Base-by-base conservation (phyloP, 2,888 invertebrate species). In the Syrista parreyssii region DNA sequence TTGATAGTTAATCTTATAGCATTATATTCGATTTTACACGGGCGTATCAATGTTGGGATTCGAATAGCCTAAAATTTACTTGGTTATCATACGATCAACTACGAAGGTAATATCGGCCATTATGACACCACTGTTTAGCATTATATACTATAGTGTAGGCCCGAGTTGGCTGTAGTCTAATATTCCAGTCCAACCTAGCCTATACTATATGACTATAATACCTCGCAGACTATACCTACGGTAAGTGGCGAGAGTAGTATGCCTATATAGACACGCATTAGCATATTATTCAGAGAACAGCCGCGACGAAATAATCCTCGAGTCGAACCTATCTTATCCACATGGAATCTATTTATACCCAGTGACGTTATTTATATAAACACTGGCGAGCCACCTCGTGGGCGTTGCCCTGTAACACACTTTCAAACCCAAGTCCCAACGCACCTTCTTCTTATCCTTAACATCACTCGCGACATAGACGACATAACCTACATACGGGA, bases 321-420 rank as follows among this genome's bases (percentile, higher is more conserved):
- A 55, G 55, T 71, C 31, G 12, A 71, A 33, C 15, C 31, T 33
- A 31, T 71, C 71, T 71, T 71, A 71, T 71, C 71, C 31, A 71
- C 31, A 9, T 12, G 12, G 71, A 12, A 71, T 71, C 71, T 71
- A 71, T 71, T 71, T 71, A 71, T 71, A 71, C 4, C 71, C 32
- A 71, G 15, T 71, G 71, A 71, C 71, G 71, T 31, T 71, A 31
- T 71, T 30, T 71, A 71, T 71, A 30, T 71, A 71, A 71, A 71
- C 71, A 33, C 31, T 12, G 32, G 4, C 71, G 1, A 15, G 12
- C 71, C 31, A 23, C 71, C 32, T 71, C 9, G 71, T 71, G 71
- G 71, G 71, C 71, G 71, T 71, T 32, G 32, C 31, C 31, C 71
- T 33, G 15, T 31, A 12, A 32, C 71, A 32, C 31, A 71, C 71